Evolutionary conservation across 2,888 invertebrate genomes (phyloP), one percentile per base, ranked within the genome.

Genomic region (Thymelicus lineola): DNA sequence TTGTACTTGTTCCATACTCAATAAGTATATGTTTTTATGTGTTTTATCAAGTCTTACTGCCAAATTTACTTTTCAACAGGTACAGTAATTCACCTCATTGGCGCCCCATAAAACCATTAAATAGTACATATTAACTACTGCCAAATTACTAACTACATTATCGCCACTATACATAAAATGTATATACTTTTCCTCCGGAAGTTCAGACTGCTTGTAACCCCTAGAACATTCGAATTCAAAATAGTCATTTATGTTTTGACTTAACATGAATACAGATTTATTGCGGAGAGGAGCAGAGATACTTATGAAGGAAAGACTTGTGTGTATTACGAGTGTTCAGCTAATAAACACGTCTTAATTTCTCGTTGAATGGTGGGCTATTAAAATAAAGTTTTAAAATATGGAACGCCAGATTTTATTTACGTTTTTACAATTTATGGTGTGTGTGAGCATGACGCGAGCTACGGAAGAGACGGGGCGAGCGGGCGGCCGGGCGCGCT

Each of bases 271-370:
- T 74, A 74, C 72, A 86, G 86, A 89, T 89, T 91, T 89, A 90
- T 86, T 82, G 83, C 76, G 78, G 74, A 76, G 76, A 75, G 79
- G 80, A 86, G 83, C 77, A 76, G 81, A 86, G 84, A 81, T 84
- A 83, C 82, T 87, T 85, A 87, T 88, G 88, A 90, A 89, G 82
- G 88, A 83, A 86, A 80, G 84, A 86, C 86, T 89, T 90, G 91
- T 90, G 84, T 87, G 88, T 84, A 86, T 87, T 87, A 90, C 88
- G 90, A 89, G 86, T 87, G 86, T 81, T 84, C 81, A 79, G 84
- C 86, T 88, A 89, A 91, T 93, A 92, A 93, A 93, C 93, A 92
- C 90, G 83, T 91, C 91, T 90, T 93, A 92, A 92, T 91, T 89
- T 87, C 86, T 88, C 87, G 86, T 88, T 90, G 88, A 91, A 86